A percentile compares a stretch with the other conserved stretches of the same genome.
These are phyloP conservation scores for Papilio polyxenes DNA, from an alignment of 1,140 invertebrate species.

Conservation along the genomic window DNA sequence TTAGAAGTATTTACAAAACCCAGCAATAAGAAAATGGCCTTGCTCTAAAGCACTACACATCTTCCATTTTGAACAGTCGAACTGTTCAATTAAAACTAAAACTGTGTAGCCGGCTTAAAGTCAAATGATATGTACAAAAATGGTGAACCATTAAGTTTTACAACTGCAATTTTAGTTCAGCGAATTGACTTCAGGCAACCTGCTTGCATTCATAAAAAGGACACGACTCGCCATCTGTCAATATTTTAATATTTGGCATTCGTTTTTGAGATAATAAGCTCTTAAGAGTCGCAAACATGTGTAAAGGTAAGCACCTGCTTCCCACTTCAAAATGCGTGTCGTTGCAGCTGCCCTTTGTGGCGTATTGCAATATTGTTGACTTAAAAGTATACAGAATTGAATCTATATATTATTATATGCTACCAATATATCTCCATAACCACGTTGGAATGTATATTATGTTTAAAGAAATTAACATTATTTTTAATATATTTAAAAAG, in stretches of 20 bases:
- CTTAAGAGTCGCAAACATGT: constrained; percentile 4
- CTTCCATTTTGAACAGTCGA: too few relatives aligned
- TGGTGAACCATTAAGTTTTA: neutral
- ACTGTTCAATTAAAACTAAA: too few relatives aligned
- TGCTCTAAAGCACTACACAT: neutral
- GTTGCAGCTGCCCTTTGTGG: constrained; percentile 21
- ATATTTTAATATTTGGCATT: constrained; percentile 22
- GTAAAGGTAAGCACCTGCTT: constrained; percentile 14
- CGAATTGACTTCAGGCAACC: neutral
- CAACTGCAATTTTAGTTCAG: neutral
- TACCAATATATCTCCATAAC: too few relatives aligned
- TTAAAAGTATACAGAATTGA: neutral
- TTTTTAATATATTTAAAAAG: too few relatives aligned
- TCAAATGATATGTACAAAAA: neutral
- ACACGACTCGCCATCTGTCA: constrained; percentile 19
- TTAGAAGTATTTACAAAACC: too few relatives aligned
- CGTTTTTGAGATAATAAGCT: constrained; percentile 20
- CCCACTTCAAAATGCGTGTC: constrained; percentile 15
- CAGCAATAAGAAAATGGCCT: neutral
- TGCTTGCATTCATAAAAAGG: constrained; percentile 1
- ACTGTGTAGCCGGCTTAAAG: too few relatives aligned
- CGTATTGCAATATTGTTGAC: constrained; percentile 22
- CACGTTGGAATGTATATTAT: too few relatives aligned
- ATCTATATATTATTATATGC: too few relatives aligned
- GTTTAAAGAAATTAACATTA: too few relatives aligned